These are phyloP conservation scores for Argyresthia goedartella DNA, from an alignment of 2,888 invertebrate species.

Conservation along the genomic window DNA sequence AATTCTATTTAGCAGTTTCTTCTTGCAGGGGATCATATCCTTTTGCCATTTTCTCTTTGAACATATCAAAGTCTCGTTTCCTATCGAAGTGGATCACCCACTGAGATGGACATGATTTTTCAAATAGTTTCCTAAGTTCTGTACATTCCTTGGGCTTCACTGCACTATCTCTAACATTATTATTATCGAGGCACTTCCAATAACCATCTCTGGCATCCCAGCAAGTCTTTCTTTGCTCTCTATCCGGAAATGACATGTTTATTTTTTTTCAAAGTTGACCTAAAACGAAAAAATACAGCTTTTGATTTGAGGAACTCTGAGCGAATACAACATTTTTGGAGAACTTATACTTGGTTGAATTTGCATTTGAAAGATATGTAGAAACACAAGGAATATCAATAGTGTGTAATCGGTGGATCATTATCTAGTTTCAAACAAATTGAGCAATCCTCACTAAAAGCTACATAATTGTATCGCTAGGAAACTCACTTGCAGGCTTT, in stretches of 20 bases:
- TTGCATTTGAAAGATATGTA: too few species aligned
- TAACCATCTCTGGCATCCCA: constrained; percentile 89
- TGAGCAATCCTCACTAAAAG: too few species aligned
- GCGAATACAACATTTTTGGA: too few species aligned
- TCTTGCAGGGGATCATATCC: constrained; percentile 83
- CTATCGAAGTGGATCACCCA: constrained; percentile 97
- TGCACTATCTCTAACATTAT: constrained; percentile 72
- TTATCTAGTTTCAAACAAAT: background rate
- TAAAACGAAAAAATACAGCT: constrained; percentile 37
- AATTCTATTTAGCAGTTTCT: constrained; percentile 26
- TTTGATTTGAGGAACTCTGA: background rate
- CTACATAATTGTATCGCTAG: too few species aligned
- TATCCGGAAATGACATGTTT: constrained; percentile 85
- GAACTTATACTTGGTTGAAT: too few species aligned
- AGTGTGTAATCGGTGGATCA: too few species aligned
- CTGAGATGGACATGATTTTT: constrained; percentile 82
- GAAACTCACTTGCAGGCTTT: too few species aligned
- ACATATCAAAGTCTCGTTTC: constrained; percentile 88
- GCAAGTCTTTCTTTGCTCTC: constrained; percentile 83
- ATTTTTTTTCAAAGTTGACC: constrained; percentile 27
- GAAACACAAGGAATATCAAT: too few species aligned
- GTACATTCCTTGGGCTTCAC: constrained; percentile 71
- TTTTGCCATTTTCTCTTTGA: constrained; percentile 88
- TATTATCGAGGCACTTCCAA: constrained; percentile 89
- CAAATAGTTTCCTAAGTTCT: constrained; percentile 79